Conservation (phyloP, 2,113 vertebrate species). For the Rhineura floridana region DNA sequence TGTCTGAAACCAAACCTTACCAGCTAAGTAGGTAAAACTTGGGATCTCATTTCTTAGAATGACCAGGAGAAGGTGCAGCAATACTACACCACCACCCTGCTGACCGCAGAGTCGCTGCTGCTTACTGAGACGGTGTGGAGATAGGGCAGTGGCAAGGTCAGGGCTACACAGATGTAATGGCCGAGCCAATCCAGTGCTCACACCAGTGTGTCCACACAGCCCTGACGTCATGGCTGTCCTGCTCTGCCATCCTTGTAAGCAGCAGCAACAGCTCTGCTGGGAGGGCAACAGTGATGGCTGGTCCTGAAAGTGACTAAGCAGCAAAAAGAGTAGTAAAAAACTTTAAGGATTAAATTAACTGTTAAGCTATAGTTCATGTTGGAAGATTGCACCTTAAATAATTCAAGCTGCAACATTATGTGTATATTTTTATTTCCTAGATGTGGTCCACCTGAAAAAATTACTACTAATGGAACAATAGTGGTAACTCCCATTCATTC, state of each 20-base stretch:
- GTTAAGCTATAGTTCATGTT: neutral
- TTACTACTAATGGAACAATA: slow-evolving; percentile 65
- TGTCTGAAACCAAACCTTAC: neutral
- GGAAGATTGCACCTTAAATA: neutral
- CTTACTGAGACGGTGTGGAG: too few relatives aligned
- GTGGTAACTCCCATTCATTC: slow-evolving; percentile 59
- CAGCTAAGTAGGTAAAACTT: neutral
- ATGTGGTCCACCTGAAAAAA: slow-evolving; percentile 46
- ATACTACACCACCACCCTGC: too few relatives aligned
- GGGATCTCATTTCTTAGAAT: neutral
- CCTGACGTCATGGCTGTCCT: too few relatives aligned
- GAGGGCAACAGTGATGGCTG: too few relatives aligned
- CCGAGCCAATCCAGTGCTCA: too few relatives aligned
- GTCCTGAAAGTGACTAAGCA: neutral
- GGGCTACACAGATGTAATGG: too few relatives aligned
- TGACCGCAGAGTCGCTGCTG: too few relatives aligned
- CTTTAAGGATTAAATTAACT: neutral
- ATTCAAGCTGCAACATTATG: slow-evolving; percentile 11
- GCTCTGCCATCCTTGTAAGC: too few relatives aligned
- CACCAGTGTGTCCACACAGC: too few relatives aligned
- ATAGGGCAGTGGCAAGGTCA: too few relatives aligned
- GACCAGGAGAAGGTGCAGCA: neutral
- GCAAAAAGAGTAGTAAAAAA: neutral
- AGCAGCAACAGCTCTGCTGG: too few relatives aligned
- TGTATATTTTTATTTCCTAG: slow-evolving; percentile 59